Evolutionary conservation across 2,797 vertebrate genomes (phyloP).

Genomic region (Pachyuromys duprasi): DNA sequence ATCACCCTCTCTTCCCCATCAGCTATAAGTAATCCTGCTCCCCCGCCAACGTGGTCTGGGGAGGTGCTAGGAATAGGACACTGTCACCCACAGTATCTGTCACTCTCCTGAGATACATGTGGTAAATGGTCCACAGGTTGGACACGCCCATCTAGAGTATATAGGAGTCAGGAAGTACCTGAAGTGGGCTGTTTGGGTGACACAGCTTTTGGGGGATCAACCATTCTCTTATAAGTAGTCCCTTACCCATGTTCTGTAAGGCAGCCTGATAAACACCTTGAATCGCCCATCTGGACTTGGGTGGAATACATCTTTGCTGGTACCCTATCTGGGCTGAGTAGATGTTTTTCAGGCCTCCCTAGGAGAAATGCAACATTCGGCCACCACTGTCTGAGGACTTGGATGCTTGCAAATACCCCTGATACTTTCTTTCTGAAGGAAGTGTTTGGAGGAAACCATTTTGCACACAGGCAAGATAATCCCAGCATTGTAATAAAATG

Average conservation of each 20-base stretch:
- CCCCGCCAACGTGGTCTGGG: neutral
- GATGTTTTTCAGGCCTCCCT: neutral
- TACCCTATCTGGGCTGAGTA: neutral
- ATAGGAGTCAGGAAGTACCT: neutral
- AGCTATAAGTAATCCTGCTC: neutral
- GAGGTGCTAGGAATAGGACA: neutral
- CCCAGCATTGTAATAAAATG: neutral
- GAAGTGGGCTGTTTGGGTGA: neutral
- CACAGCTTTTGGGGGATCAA: neutral
- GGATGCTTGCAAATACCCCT: neutral
- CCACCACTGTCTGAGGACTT: neutral
- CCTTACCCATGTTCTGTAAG: neutral
- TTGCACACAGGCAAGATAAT: neutral
- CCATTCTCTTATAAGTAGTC: neutral
- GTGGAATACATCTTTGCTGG: neutral
- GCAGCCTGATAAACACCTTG: neutral
- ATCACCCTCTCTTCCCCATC: no score
- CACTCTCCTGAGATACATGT: neutral
- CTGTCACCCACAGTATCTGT: neutral
- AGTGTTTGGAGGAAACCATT: neutral
- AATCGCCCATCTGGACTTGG: neutral
- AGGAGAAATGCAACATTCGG: neutral
- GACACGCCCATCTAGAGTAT: neutral
- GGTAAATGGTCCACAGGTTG: neutral
- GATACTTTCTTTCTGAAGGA: neutral